Percentiles rank a stretch among this genome's conserved stretches.
Evolutionary conservation across 2,797 vertebrate species (phyloP).

Genomic region (Ataeniobius toweri): DNA sequence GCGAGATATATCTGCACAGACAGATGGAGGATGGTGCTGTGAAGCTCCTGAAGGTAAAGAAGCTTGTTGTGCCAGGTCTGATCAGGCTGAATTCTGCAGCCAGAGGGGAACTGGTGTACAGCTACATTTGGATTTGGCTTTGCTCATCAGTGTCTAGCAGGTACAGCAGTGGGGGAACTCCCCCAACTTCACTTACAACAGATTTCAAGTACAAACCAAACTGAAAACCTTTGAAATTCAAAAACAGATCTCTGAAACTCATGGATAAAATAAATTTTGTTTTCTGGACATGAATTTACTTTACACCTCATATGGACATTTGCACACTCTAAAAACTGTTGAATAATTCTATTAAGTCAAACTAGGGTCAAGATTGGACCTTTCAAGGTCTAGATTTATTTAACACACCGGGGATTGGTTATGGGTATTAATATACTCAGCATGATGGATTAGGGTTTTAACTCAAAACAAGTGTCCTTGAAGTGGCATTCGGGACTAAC

Average conservation of each 20-base stretch:
- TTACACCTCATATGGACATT: constrained; percentile 46
- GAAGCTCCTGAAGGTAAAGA: constrained; percentile 69
- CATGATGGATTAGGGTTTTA: too few species aligned
- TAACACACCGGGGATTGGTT: too few species aligned
- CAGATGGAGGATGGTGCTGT: constrained; percentile 63
- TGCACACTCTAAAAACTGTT: too few species aligned
- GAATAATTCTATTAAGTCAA: too few species aligned
- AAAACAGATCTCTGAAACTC: constrained; percentile 8
- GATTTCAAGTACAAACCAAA: constrained; percentile 30
- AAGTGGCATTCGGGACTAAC: too few species aligned
- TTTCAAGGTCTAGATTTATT: too few species aligned
- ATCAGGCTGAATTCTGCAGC: constrained; percentile 72
- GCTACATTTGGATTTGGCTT: constrained; percentile 59
- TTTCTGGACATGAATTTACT: constrained; percentile 14
- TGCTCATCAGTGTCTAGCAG: constrained; percentile 52
- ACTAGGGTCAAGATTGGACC: too few species aligned
- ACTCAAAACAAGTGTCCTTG: too few species aligned
- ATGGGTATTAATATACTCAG: too few species aligned
- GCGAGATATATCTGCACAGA: constrained; percentile 73
- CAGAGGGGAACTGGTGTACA: constrained; percentile 51
- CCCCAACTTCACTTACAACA: constrained; percentile 33
- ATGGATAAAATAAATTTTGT: constrained; percentile 8
- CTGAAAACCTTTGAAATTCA: neutral
- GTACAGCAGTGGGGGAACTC: constrained; percentile 41
- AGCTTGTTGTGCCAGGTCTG: constrained; percentile 71